Evolutionary conservation across 2,797 vertebrate genomes (phyloP).

Genomic region (Cyprinella venusta): DNA sequence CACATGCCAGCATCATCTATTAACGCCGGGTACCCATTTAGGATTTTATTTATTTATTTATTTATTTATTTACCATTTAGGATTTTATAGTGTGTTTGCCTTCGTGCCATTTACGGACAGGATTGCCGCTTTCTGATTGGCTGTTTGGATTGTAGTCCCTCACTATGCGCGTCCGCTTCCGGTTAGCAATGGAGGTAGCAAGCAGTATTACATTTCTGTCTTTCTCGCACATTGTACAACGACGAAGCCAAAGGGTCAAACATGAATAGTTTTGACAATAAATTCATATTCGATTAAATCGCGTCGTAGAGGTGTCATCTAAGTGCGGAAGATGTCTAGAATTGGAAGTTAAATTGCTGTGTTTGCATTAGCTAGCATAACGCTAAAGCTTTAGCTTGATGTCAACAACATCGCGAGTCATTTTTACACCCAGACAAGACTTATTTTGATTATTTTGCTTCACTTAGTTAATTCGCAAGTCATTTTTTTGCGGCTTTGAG

Average conservation of each 20-base stretch:
- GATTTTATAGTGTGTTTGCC: background rate
- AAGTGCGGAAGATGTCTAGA: background rate
- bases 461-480: no score
- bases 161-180: slow-evolving; percentile 61
- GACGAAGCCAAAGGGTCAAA: slow-evolving; percentile 11
- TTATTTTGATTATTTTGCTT: background rate
- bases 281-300: background rate
- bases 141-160: slow-evolving; percentile 9
- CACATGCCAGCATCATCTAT: background rate
- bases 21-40: background rate
- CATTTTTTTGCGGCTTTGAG: background rate
- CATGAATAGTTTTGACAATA: slow-evolving; percentile 10
- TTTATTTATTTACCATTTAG: background rate
- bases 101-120: background rate
- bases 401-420: slow-evolving; percentile 26
- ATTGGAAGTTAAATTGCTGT: background rate
- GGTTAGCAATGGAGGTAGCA: slow-evolving; percentile 58
- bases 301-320: slow-evolving; percentile 5
- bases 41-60: background rate
- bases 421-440: background rate
- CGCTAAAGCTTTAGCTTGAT: slow-evolving; percentile 25
- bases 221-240: slow-evolving; percentile 29
- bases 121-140: slow-evolving; percentile 36
- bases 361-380: slow-evolving; percentile 36
- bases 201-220: slow-evolving; percentile 48